Evolutionary conservation across 2,797 vertebrate species (phyloP), one percentile per base, ranked within the genome.

Genomic region (Mionectes olivaceus): DNA sequence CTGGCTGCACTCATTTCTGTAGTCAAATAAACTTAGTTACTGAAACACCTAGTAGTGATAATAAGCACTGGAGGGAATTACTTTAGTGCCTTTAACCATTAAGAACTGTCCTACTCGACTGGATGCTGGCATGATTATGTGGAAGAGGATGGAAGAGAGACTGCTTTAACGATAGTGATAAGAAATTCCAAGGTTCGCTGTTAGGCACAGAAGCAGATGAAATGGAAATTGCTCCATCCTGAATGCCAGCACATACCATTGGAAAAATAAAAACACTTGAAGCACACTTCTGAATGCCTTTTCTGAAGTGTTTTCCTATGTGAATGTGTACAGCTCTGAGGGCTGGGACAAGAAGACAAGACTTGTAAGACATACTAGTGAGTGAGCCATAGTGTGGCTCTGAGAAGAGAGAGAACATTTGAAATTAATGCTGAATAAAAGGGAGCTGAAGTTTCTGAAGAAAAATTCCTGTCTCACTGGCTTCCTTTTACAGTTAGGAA

Each of bases 11-110:
- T 85, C 71, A 47, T 60, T 91, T 94, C 69, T 83, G n/a, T 71
- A 85, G 80, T 83, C 77, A 92, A 82, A 93, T 89, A 87, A 91
- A 84, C 24, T 74, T 80, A 33, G 60, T 89, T 53, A 83, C 65
- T 78, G 64, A 89, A 93, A 93, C 75, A 90, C 74, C 70, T 69
- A 87, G 49, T 49, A 63, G 71, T 79, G 50, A 82, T 83, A 95
- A 76, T 76, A 92, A 73, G 61, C 73, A 75, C 86, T 71, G 75
- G 69, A 55, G n/a, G 71, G n/a, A 84, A 73, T 65, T 86, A 78
- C 10, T 27, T 78, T 74, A 69, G 19, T 19, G 23, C 60, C 69
- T 89, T 79, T 79, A 83, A 64, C 55, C 32, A 47, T 70, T 88
- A 76, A 55, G 50, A 87, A 19, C 22, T 56, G 46, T 93, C 27